Percentiles rank a stretch among this genome's conserved stretches.
Evolutionary conservation across 2,797 vertebrate species (phyloP).

Genomic region (Premnoplex brunnescens): DNA sequence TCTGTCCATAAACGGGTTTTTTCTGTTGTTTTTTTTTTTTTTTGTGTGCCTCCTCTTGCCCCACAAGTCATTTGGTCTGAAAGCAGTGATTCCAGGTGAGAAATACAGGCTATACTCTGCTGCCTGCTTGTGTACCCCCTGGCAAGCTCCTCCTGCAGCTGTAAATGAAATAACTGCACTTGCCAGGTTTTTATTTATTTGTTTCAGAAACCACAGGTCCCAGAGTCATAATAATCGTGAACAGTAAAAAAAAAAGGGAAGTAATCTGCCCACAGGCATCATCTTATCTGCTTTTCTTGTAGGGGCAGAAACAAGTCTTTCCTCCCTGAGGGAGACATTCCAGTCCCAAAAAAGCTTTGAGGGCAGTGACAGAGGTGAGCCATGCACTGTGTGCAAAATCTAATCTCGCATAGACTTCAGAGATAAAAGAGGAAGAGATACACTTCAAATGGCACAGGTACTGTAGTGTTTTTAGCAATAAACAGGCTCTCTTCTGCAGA

Average conservation of each 20-base stretch:
- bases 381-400: neutral
- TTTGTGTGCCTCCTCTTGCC: neutral
- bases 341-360: neutral
- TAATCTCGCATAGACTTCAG: neutral
- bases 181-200: neutral
- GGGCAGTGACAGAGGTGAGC: neutral
- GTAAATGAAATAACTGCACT: neutral
- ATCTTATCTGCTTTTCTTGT: neutral
- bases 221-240: neutral
- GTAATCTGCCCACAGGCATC: neutral
- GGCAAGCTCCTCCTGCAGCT: neutral
- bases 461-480: neutral
- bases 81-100: neutral
- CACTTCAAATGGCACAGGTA: accelerated
- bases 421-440: neutral
- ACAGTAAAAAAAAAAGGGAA: neutral
- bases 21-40: too few relatives aligned
- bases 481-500: neutral
- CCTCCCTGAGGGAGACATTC: neutral
- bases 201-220: neutral
- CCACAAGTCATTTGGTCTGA: neutral
- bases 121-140: neutral
- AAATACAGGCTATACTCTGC: neutral
- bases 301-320: neutral
- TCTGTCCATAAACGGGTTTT: too few relatives aligned